Base-by-base conservation (phyloP, 2,113 vertebrate genomes). In the Pimephales promelas region DNA sequence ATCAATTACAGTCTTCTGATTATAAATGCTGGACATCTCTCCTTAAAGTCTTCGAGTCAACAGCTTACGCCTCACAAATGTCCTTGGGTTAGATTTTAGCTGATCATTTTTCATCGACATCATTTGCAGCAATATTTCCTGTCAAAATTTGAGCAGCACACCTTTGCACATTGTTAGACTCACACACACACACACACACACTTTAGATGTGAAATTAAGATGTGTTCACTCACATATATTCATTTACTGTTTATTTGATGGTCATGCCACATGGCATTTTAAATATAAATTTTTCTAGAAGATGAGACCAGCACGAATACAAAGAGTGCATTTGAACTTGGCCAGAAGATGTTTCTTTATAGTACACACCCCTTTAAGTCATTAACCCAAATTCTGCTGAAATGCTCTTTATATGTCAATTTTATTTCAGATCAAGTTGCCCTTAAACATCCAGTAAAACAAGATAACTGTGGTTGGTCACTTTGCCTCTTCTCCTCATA, bases 21-120 rank as follows among this genome's bases (percentile, higher is more conserved):
- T 79, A 73, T 61, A 13, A 18, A 47, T 28, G 36, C 57, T 40
- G 10, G 40, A 31, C 26, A 57, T 75, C 14, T 61, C 36, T 43
- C 54, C 73, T 81, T 52, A 59, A 74, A 31, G 70, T 47, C 62
- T 62, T 66, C 36, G 5, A 54, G 73, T 56, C 5, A 75, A 26
- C n/a, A 14, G 47, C 26, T 75, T 54, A 49, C 6, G 73, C 28
- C 18, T 75, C 26, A 52, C 8, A 56, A 56, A 34, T 54, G 28
- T 75, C 26, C 9, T 24, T 43, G 40, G 2, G 5, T 71, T 24
- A 24, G 40, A 45, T 45, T 71, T 71, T 71, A 4, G 40, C 18
- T 56, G 49, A 34, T 56, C 8, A 14, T 10, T 40, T 40, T 68
- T 36, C 16, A 68, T 68, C 34, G 22, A 36, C 31, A 71, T 45